phyloP scores from a whole-genome alignment of 2,888 invertebrate species.

The Caenorhabditis uteleia region DNA sequence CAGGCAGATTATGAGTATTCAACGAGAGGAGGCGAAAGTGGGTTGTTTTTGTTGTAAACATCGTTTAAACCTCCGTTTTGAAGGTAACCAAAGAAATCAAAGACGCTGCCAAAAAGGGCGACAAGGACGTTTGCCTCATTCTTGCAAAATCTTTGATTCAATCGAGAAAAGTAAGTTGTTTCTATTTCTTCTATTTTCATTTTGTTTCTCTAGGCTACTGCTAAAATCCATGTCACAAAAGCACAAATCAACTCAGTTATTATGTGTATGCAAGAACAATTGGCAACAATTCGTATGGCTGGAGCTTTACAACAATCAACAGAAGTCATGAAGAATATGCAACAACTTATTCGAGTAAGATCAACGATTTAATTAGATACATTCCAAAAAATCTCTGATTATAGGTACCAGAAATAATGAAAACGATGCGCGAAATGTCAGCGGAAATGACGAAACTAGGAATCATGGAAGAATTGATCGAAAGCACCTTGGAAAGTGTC shows the following conservation, averaged over 20 bases:
- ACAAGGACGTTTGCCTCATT: constrained; percentile 85
- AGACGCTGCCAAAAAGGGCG: constrained; percentile 91
- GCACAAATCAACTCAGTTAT: constrained; percentile 95
- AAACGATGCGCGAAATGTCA: constrained; percentile 94
- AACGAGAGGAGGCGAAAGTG: constrained; percentile 93
- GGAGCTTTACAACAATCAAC: constrained; percentile 84
- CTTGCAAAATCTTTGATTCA: constrained; percentile 67
- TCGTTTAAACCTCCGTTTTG: constrained; percentile 6
- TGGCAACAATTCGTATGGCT: constrained; percentile 81
- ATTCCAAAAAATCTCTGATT: constrained; percentile 70
- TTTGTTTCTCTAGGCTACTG: constrained; percentile 76
- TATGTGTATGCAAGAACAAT: constrained; percentile 95
- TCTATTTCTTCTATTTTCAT: not conserved
- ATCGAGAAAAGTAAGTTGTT: constrained; percentile 71
- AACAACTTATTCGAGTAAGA: constrained; percentile 79
- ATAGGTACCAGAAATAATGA: constrained; percentile 88
- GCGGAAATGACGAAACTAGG: constrained; percentile 97
- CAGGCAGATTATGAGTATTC: constrained; percentile 87
- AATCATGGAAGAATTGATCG: constrained; percentile 98
- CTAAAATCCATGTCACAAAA: constrained; percentile 91
- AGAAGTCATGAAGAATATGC: constrained; percentile 98
- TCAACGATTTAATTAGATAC: not conserved
- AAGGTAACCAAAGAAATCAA: constrained; percentile 84
- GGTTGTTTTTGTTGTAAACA: not conserved
- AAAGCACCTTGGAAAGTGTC: constrained; percentile 90